phyloP scores from a whole-genome alignment of 1,140 invertebrate genomes.

The Ectropis grisescens region DNA sequence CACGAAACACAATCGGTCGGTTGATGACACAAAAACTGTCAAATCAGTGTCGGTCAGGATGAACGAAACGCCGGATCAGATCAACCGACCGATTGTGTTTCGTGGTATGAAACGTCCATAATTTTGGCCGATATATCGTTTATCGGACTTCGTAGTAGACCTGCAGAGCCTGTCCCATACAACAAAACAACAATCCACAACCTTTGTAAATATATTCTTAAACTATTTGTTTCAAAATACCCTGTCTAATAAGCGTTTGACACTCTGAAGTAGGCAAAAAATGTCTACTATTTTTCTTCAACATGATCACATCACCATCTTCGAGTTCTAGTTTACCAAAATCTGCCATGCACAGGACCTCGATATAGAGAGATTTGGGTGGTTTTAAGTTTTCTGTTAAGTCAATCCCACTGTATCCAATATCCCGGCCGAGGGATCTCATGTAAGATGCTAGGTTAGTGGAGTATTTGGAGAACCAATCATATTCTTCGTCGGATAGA shows the following conservation, averaged over 20 bases:
- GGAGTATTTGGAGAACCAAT: slow-evolving; percentile 92
- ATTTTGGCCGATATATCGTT: too few species aligned
- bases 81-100: too few species aligned
- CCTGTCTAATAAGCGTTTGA: slow-evolving; percentile 92
- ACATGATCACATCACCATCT: slow-evolving; percentile 88
- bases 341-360: slow-evolving; percentile 90
- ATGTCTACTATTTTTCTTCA: slow-evolving; percentile 95
- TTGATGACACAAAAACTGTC: too few species aligned
- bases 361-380: slow-evolving; percentile 92
- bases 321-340: slow-evolving; percentile 95
- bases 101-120: too few species aligned
- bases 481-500: slow-evolving; percentile 84
- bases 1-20: too few species aligned
- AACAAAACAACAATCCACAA: too few species aligned
- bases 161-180: too few species aligned
- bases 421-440: slow-evolving; percentile 84
- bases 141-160: too few species aligned
- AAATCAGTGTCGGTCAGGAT: too few species aligned
- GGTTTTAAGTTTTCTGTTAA: slow-evolving; percentile 90
- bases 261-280: slow-evolving; percentile 90
- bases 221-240: slow-evolving; percentile 85
- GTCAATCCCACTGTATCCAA: slow-evolving; percentile 82
- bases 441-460: slow-evolving; percentile 91
- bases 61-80: too few species aligned
- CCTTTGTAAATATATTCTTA: too few species aligned